Conservation (phyloP, 2,888 invertebrate species). For the Desoria tigrina region DNA sequence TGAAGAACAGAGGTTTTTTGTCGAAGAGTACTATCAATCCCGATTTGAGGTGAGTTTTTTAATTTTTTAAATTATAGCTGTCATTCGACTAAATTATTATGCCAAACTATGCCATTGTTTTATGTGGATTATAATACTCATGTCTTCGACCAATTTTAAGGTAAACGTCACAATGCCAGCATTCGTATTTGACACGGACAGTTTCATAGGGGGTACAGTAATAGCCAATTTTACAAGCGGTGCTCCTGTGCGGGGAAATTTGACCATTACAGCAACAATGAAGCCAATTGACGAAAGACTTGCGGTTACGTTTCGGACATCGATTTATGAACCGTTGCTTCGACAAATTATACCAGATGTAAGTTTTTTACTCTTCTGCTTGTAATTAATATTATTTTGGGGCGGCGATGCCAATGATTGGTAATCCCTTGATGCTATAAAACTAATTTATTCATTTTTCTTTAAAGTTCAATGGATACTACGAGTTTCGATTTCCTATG, state of each 20-base stretch:
- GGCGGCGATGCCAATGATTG: background rate
- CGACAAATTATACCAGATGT: conserved; percentile 15
- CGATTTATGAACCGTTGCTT: background rate
- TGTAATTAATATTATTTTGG: background rate
- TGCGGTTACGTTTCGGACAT: conserved; percentile 7
- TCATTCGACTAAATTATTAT: conserved; percentile 3
- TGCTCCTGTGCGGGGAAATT: conserved; percentile 83
- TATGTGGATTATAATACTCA: background rate
- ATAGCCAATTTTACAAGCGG: conserved; percentile 96
- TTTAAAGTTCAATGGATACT: conserved; percentile 80
- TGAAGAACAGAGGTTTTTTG: conserved; percentile 80
- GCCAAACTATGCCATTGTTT: background rate
- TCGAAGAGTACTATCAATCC: conserved; percentile 94
- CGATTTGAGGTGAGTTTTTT: conserved; percentile 74
- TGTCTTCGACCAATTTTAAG: conserved; percentile 3
- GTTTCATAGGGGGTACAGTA: conserved; percentile 78
- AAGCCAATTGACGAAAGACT: conserved; percentile 62
- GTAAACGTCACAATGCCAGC: conserved; percentile 95
- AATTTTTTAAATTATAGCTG: background rate
- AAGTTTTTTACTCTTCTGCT: background rate
- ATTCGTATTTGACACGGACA: conserved; percentile 85
- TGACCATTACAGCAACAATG: conserved; percentile 79
- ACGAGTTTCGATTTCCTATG: conserved; percentile 83
- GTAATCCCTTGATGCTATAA: background rate
- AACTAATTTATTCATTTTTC: background rate